Conservation (phyloP, 2,888 invertebrate species). For the Stictocephala bisonia region DNA sequence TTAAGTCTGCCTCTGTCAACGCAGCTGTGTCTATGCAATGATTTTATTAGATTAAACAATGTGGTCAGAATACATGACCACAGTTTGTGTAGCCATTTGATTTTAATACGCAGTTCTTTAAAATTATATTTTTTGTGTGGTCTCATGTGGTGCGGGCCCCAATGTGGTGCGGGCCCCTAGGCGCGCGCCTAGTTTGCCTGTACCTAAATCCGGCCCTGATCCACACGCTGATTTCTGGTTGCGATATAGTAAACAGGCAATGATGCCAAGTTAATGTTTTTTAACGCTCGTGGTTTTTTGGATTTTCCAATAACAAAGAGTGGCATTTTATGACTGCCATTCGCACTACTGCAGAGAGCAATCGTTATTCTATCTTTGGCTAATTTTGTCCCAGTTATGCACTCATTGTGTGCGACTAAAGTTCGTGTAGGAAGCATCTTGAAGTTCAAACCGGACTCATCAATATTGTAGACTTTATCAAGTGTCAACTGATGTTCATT, state of each 20-base stretch:
- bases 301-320: slow-evolving; percentile 46
- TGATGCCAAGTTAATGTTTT: slow-evolving; percentile 43
- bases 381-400: slow-evolving; percentile 52
- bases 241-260: slow-evolving; percentile 44
- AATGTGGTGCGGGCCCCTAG: no score
- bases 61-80: no score
- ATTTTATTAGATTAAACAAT: no score
- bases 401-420: slow-evolving; percentile 53
- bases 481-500: slow-evolving; percentile 34
- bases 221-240: slow-evolving; percentile 48
- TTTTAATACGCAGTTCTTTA: no score
- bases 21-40: no score
- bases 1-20: no score
- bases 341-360: slow-evolving; percentile 33
- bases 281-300: slow-evolving; percentile 45
- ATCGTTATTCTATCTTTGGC: slow-evolving; percentile 55
- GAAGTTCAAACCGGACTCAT: slow-evolving; percentile 58
- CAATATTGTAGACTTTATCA: slow-evolving; percentile 56
- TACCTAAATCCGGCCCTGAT: no score
- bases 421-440: slow-evolving; percentile 57
- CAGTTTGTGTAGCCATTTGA: no score
- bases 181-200: no score
- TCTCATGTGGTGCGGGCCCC: no score
- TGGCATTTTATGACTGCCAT: slow-evolving; percentile 41
- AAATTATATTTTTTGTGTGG: no score